phyloP scores from a whole-genome alignment of 23 tunicate genomes.

The Ascidia mentula region DNA sequence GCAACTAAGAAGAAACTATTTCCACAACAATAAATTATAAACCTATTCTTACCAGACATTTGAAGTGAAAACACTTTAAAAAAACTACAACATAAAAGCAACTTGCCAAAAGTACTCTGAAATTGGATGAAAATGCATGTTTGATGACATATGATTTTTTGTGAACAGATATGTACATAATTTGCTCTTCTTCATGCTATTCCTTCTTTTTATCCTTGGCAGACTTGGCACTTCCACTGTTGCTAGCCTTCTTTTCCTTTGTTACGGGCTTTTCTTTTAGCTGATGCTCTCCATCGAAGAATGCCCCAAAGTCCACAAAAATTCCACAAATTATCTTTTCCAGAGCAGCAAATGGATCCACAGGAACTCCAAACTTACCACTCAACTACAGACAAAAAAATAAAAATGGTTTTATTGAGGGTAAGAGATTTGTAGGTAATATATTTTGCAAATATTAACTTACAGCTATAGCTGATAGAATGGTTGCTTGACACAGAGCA shows the following conservation, averaged over 20 bases:
- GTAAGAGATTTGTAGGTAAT: neutral
- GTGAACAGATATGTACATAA: too few species aligned
- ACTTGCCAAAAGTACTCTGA: too few species aligned
- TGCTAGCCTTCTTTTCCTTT: neutral
- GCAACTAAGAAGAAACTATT: too few species aligned
- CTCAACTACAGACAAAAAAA: neutral
- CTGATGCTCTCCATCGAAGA: neutral
- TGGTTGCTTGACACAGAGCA: slow-evolving; percentile 29
- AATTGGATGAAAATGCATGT: too few species aligned
- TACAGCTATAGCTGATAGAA: slow-evolving; percentile 19
- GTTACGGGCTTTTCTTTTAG: neutral
- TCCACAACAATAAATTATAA: too few species aligned
- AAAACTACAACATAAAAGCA: too few species aligned
- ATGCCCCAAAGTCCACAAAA: neutral
- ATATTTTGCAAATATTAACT: neutral
- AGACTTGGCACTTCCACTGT: neutral
- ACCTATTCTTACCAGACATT: too few species aligned
- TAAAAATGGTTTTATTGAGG: too few species aligned
- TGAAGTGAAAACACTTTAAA: too few species aligned
- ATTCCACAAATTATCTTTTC: neutral
- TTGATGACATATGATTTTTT: too few species aligned
- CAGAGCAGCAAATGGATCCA: neutral
- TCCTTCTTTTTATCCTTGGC: slow-evolving; percentile 3
- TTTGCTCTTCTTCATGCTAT: too few species aligned
- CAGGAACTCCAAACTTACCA: neutral